Evolutionary conservation across 2,113 vertebrate genomes (phyloP), one percentile per base, ranked within the genome.

Genomic region (Cheilinus undulatus): DNA sequence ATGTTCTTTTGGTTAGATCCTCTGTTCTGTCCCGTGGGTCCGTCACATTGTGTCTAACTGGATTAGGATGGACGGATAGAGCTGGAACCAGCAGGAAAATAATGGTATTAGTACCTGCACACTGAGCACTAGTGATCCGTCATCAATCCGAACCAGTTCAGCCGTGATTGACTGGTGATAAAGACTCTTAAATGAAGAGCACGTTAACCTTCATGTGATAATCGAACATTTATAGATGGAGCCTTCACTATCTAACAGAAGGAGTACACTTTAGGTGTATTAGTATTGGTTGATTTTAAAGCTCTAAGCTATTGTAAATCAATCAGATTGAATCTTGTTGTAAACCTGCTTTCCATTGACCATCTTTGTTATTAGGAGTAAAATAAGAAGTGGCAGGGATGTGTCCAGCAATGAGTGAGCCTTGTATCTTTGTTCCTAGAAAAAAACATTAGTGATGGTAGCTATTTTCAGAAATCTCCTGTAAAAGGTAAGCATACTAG

Each of bases 91-190:
- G 64, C 36, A 28, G 83, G 59, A 76, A 64, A 63, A 63, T 88
- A 90, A 93, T 87, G 78, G 61, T 74, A 89, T 93, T 93, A 91
- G 88, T 88, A 91, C 86, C 88, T 89, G 80, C 56, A 79, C 74
- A 65, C 65, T 27, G 69, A 78, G 65, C 86, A 70, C 70, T 62
- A 78, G 65, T 78, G 74, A 86, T 82, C 80, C n/a, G 15, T 70
- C 24, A 62, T 90, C 91, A 87, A 86, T 91, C 77, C 76, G 86
- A 88, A 92, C 72, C 74, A 54, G 34, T 70, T 89, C 67, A 40
- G 46, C 80, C 30, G 10, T 42, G 87, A 91, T 87, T 84, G 84
- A 90, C 79, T 57, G 51, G 88, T 84, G 91, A 92, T 91, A 92
- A 91, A 83, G 86, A 92, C 89, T 83, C 88, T 87, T 23, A 82